Conservation (phyloP, 2,797 vertebrate species). For the Dicrostonyx torquatus region DNA sequence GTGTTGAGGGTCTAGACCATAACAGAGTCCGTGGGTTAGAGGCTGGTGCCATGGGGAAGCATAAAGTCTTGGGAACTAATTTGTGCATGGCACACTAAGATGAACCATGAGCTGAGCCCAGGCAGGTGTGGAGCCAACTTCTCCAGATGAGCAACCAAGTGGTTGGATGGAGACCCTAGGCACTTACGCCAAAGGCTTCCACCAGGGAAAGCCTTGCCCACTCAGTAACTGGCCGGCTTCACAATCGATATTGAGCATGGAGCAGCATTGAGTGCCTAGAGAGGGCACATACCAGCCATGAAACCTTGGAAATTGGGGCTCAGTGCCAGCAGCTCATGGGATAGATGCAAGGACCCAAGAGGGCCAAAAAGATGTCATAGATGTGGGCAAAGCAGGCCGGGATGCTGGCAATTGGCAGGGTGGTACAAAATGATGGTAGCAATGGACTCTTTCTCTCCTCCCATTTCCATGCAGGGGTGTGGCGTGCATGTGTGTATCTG, state of each 20-base stretch:
- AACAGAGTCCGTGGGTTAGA: neutral
- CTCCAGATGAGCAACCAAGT: neutral
- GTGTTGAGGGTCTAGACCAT: neutral
- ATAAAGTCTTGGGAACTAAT: neutral
- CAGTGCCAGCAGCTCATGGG: conserved; percentile 80
- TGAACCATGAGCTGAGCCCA: neutral
- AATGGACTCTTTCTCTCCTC: conserved; percentile 59
- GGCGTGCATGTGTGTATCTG: neutral
- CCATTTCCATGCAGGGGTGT: neutral
- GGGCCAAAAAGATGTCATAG: conserved; percentile 83
- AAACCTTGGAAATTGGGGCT: conserved; percentile 83
- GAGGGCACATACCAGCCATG: conserved; percentile 79
- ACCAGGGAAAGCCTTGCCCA: conserved; percentile 80
- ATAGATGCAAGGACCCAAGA: conserved; percentile 84
- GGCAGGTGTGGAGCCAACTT: neutral
- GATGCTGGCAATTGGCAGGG: neutral
- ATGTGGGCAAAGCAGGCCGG: neutral
- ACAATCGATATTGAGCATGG: conserved; percentile 82
- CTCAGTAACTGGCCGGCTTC: conserved; percentile 84
- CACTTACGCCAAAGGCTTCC: conserved; percentile 86
- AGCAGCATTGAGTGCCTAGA: conserved; percentile 80
- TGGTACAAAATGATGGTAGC: neutral
- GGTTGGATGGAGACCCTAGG: neutral
- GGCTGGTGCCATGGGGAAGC: neutral
- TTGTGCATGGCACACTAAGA: neutral